phyloP scores from a whole-genome alignment of 2,797 vertebrate species.

The Coccyzus lansbergi region DNA sequence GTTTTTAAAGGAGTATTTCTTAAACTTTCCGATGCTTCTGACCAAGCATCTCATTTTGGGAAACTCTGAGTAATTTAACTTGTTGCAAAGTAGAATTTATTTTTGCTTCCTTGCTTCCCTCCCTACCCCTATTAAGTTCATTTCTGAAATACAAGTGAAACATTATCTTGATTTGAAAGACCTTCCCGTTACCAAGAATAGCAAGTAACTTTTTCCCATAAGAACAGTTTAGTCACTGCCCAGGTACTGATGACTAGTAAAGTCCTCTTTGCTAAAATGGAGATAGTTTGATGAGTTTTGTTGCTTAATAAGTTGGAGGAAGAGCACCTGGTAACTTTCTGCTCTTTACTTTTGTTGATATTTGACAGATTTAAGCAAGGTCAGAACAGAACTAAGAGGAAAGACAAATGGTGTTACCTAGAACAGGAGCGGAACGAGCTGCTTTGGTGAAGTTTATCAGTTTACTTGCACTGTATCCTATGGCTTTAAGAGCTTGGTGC shows the following conservation, averaged over 20 bases:
- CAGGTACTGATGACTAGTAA: neutral
- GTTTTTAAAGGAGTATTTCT: conserved; percentile 57
- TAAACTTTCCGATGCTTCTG: conserved; percentile 60
- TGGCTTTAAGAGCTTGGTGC: conserved; percentile 17
- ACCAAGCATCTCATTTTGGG: conserved; percentile 60
- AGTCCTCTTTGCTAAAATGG: neutral
- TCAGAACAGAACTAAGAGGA: neutral
- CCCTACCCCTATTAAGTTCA: conserved; percentile 46
- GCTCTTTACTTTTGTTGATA: neutral
- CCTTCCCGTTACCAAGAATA: conserved; percentile 33
- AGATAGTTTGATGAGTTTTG: neutral
- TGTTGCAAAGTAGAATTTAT: conserved; percentile 56
- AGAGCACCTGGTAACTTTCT: neutral
- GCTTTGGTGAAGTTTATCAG: neutral
- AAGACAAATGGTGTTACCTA: neutral
- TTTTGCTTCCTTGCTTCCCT: conserved; percentile 63
- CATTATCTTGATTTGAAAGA: conserved; percentile 38
- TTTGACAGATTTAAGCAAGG: neutral
- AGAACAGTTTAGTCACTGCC: conserved; percentile 29
- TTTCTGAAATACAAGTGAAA: conserved; percentile 52
- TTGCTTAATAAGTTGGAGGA: neutral
- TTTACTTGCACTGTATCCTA: neutral
- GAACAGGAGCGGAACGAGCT: neutral
- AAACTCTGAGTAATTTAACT: conserved; percentile 69
- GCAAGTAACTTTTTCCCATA: conserved; percentile 4